Base-by-base conservation (phyloP, 2,888 invertebrate species). In the Drosophila tripunctata region DNA sequence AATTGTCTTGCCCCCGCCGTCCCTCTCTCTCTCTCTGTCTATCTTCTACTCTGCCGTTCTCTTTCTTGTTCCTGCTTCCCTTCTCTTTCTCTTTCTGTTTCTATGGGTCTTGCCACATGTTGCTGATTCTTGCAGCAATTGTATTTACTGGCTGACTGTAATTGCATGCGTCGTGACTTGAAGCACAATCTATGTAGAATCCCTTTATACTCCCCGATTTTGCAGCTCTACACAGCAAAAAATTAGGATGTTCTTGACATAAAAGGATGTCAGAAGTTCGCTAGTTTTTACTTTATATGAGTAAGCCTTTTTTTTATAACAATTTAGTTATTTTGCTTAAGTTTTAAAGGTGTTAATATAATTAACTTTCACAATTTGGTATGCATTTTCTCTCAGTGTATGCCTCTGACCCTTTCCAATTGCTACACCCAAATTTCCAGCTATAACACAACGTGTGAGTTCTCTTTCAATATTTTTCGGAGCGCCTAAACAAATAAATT, bases 121-220 rank as follows among this genome's bases (percentile, higher is more conserved):
- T 72, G 76, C 73, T 66, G 86, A 73, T 80, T 80, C 87, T 80
- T 66, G 54, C 65, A 70, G 80, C 87, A 84, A 87, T 87, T 84
- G 83, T 78, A 87, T 82, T 75, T 79, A 69, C n/a, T 67, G 79
- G 51, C 56, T 54, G 71, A 60, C 84, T 84, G 85, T 84, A 81
- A 82, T 87, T 82, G 87, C 87, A 84, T 78, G 78, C 82, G 75
- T 66, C 78, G 81, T 75, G 75, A 75, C 77, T 65, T 57, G 12
- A 67, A 48, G 56, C 71, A 38, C 71, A 60, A 45, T 56, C 58
- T 48, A 43, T 27, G 14, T 6, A 14, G 8, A 22, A 36, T 5
- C 30, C 67, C 17, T 12, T 27, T 14, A 14, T 17, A n/a, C 31
- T 10, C 10, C 10, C 57, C 15, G 12, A 19, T 27, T 27, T 27